These are phyloP conservation scores for Ochropleura plecta DNA, from an alignment of 2,888 invertebrate species.

Conservation along the genomic window DNA sequence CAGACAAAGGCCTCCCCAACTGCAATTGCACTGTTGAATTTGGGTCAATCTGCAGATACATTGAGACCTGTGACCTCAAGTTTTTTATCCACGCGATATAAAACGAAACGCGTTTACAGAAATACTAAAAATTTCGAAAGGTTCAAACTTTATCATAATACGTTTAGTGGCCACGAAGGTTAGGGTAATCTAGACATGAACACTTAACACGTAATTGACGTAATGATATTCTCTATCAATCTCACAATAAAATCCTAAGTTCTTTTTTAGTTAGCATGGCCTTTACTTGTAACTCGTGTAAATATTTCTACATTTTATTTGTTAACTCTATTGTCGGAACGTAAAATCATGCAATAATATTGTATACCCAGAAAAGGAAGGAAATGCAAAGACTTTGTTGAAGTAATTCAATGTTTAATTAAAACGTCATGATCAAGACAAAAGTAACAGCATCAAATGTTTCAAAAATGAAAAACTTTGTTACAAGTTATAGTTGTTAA, in stretches of 20 bases:
- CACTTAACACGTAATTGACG: slow-evolving; percentile 42
- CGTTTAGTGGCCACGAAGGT: slow-evolving; percentile 55
- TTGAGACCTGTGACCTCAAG: neutral
- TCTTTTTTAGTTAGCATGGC: slow-evolving; percentile 45
- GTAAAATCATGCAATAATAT: slow-evolving; percentile 23
- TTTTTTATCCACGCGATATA: neutral
- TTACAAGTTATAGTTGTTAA: slow-evolving; percentile 71
- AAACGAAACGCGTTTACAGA: neutral
- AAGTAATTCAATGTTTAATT: slow-evolving; percentile 88
- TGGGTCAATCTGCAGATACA: neutral
- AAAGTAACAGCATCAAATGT: slow-evolving; percentile 87
- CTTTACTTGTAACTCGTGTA: slow-evolving; percentile 30
- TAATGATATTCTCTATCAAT: slow-evolving; percentile 41
- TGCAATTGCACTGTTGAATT: neutral
- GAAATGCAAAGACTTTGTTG: slow-evolving; percentile 55
- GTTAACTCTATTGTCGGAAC: slow-evolving; percentile 14
- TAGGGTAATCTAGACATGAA: slow-evolving; percentile 51
- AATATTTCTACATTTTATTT: slow-evolving; percentile 20
- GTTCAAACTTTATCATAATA: slow-evolving; percentile 25
- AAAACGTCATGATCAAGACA: slow-evolving; percentile 88
- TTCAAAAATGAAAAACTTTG: slow-evolving; percentile 83
- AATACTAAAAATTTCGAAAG: slow-evolving; percentile 22
- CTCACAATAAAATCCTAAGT: slow-evolving; percentile 39
- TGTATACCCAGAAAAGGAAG: slow-evolving; percentile 32
- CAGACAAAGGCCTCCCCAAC: neutral